These are phyloP conservation scores for Phenganax subtilis DNA, from an alignment of 92 coral and sea anemone genomes.

Conservation along the genomic window DNA sequence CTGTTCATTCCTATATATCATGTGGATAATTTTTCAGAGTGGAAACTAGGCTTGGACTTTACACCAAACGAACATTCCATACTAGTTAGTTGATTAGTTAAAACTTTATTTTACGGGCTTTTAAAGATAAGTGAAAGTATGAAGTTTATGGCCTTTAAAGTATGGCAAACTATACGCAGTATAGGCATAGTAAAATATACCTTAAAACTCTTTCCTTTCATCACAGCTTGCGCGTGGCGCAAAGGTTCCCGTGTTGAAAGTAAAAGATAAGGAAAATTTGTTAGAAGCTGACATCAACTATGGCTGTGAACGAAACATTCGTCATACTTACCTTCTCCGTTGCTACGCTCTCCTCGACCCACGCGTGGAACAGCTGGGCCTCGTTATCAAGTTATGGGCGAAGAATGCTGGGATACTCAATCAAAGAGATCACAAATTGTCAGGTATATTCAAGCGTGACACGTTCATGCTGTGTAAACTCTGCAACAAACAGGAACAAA, in stretches of 20 bases:
- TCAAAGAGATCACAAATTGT: conserved; percentile 60
- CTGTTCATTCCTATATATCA: no score
- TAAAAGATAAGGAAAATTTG: conserved; percentile 40
- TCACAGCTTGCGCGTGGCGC: conserved; percentile 52
- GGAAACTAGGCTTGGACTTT: no score
- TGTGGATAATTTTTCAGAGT: no score
- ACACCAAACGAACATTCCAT: no score
- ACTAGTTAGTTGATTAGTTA: no score
- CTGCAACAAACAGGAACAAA: neutral
- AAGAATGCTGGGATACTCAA: conserved; percentile 53
- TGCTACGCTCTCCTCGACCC: conserved; percentile 60
- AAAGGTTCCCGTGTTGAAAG: conserved; percentile 57
- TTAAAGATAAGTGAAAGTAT: no score
- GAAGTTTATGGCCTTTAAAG: no score
- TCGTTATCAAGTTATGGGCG: conserved; percentile 61
- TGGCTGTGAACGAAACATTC: conserved; percentile 44
- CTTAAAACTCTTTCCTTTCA: neutral
- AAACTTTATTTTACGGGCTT: no score
- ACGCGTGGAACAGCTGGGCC: conserved; percentile 55
- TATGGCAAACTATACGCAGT: no score
- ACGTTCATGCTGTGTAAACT: neutral
- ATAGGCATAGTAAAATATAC: no score
- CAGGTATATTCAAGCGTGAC: conserved; percentile 41
- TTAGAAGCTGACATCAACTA: conserved; percentile 62
- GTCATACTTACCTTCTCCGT: conserved; percentile 55